Conservation (phyloP, 92 coral and sea anemone species). For the Paragorgia papillata region DNA sequence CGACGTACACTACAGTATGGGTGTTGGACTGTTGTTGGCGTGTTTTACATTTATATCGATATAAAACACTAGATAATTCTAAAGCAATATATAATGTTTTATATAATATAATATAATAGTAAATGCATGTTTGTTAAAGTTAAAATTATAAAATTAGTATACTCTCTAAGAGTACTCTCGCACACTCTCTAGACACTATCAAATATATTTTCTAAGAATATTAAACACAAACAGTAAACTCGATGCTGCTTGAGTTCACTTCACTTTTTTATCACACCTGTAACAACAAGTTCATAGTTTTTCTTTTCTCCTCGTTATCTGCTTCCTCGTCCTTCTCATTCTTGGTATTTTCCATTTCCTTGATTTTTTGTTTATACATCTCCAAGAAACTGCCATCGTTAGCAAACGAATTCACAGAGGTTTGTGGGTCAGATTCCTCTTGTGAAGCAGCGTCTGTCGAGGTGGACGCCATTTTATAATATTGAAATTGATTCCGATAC, state of each 20-base stretch:
- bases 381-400: conserved; percentile 97
- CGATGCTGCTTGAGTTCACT: neutral
- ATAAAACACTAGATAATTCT: no score
- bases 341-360: conserved; percentile 62
- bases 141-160: no score
- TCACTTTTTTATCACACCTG: conserved; percentile 11
- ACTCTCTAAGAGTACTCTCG: no score
- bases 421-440: neutral
- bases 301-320: conserved; percentile 3
- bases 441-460: neutral
- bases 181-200: no score
- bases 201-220: no score
- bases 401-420: conserved; percentile 62
- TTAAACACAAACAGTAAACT: neutral
- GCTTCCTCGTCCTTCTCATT: conserved; percentile 12
- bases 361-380: conserved; percentile 78
- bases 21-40: no score
- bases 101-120: no score
- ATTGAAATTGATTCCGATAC: no score
- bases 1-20: no score
- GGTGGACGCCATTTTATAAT: neutral
- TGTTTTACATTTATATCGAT: no score
- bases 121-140: no score
- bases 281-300: conserved; percentile 16
- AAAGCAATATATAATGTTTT: no score